phyloP scores from a whole-genome alignment of 2,888 invertebrate species.

The Epinotia brunnichana region DNA sequence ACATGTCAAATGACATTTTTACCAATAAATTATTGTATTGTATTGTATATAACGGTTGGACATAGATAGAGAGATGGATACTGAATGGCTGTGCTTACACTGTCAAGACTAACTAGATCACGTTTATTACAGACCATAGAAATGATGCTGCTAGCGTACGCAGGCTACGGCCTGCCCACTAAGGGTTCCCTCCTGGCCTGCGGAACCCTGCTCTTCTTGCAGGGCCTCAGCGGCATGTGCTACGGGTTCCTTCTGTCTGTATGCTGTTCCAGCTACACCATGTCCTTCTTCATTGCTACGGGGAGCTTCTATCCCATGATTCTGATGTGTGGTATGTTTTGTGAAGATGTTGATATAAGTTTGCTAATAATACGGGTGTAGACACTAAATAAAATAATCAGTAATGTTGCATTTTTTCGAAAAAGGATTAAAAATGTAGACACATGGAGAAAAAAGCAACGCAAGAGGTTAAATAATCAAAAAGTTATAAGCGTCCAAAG shows the following conservation, averaged over 20 bases:
- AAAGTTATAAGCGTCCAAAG: too few species aligned
- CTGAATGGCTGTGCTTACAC: too few species aligned
- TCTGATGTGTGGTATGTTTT: conserved; percentile 89
- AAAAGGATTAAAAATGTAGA: too few species aligned
- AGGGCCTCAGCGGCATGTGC: conserved; percentile 93
- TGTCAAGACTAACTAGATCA: not conserved
- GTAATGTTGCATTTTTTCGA: too few species aligned
- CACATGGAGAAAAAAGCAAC: too few species aligned
- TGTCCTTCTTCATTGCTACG: conserved; percentile 92
- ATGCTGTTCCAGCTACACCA: conserved; percentile 89
- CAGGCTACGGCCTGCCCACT: conserved; percentile 84
- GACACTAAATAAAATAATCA: too few species aligned
- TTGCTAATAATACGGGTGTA: too few species aligned
- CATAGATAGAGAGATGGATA: too few species aligned
- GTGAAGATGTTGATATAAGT: not conserved
- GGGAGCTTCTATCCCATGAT: conserved; percentile 96
- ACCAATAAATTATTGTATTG: too few species aligned
- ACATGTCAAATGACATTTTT: too few species aligned
- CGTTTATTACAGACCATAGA: conserved; percentile 68
- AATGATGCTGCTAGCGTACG: conserved; percentile 85
- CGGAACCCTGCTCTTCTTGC: conserved; percentile 85
- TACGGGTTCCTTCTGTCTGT: conserved; percentile 94
- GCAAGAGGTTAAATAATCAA: too few species aligned
- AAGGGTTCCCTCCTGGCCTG: conserved; percentile 85
- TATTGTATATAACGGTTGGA: too few species aligned